Percentiles rank a stretch among this genome's conserved stretches.
Evolutionary conservation across 2,888 invertebrate genomes (phyloP).

Genomic region (Apodemia hepburni): DNA sequence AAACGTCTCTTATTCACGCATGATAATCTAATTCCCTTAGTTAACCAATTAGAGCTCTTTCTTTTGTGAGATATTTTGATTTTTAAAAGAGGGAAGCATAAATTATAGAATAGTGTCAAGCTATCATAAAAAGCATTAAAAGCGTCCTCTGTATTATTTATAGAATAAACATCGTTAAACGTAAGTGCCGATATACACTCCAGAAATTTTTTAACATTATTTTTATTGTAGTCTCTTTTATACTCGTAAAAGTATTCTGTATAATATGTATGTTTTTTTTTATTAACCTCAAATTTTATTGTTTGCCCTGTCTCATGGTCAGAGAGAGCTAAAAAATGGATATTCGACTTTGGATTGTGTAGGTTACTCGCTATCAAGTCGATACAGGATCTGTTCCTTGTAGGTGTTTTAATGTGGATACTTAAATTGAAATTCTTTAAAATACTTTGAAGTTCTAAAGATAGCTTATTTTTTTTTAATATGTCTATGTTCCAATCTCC

Average conservation of each 20-base stretch:
- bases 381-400: background rate
- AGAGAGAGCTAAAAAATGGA: background rate
- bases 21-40: background rate
- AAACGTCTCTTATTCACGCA: background rate
- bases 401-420: background rate
- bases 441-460: background rate
- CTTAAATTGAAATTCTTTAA: background rate
- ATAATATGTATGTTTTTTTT: background rate
- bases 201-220: background rate
- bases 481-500: background rate
- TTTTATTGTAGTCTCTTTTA: background rate
- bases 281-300: background rate
- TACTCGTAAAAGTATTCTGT: background rate
- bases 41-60: background rate
- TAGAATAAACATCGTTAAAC: background rate
- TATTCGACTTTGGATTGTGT: background rate
- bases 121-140: slow-evolving; percentile 3
- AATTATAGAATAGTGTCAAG: background rate
- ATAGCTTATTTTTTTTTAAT: background rate
- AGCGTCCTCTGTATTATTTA: background rate
- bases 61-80: background rate
- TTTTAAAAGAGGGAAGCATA: background rate
- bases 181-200: background rate
- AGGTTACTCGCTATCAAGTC: background rate
- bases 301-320: background rate